Evolutionary conservation across 2,888 invertebrate genomes (phyloP).

Genomic region (Rhopalosiphum nymphaeae): DNA sequence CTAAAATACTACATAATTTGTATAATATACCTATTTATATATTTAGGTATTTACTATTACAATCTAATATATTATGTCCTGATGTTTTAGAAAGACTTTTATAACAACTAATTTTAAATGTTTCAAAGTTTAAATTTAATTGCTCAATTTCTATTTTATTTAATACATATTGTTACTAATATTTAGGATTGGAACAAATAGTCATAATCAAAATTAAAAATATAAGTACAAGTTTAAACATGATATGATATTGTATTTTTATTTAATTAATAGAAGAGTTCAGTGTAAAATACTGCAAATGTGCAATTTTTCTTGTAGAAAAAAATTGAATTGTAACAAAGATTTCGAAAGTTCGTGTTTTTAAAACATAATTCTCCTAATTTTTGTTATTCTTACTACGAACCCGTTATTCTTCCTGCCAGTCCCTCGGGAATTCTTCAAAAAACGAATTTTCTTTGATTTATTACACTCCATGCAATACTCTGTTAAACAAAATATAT

Average conservation of each 20-base stretch:
- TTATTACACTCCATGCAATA: neutral
- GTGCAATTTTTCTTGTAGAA: neutral
- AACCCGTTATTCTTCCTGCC: neutral
- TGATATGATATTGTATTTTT: neutral
- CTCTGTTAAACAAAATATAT: neutral
- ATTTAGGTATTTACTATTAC: neutral
- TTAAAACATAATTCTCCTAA: neutral
- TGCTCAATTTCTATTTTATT: neutral
- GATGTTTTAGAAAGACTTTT: neutral
- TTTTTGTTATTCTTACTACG: neutral
- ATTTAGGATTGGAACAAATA: neutral
- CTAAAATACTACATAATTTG: too few relatives aligned
- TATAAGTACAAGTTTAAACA: neutral
- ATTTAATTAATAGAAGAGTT: neutral
- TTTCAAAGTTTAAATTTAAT: too few relatives aligned
- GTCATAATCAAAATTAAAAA: neutral
- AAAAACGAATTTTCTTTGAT: constrained; percentile 52
- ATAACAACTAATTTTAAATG: neutral
- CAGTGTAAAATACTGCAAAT: neutral
- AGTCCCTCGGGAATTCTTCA: constrained; percentile 11
- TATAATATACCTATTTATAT: too few relatives aligned
- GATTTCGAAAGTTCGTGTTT: neutral
- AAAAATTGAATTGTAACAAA: neutral
- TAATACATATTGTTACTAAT: neutral
- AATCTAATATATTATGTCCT: neutral